Evolutionary conservation across 1,140 invertebrate genomes (phyloP), one percentile per base, ranked within the genome.

Genomic region (Akabosia matsudoensis): DNA sequence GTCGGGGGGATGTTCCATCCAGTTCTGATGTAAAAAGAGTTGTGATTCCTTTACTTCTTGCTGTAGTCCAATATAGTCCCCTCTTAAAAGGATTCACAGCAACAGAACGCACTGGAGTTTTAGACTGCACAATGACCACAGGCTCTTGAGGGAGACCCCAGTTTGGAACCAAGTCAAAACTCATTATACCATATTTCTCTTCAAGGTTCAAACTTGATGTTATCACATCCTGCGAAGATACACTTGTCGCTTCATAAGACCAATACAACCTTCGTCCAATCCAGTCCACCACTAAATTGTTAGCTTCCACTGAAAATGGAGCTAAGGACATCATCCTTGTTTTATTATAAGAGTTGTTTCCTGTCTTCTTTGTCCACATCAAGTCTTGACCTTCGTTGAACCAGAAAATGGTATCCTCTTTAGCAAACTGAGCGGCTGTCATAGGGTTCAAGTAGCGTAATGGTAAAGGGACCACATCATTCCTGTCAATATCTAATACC

Each of bases 261-360:
- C 92, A 93, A 82, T 95, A 97, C 0, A 97, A 84, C 61, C 90
- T 90, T 67, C 92, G 87, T 52, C 90, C 89, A 13, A 97, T 88
- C 95, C 95, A 97, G 84, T 97, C 94, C 13, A 81, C 24, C 1
- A 74, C 45, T 18, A 81, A 72, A 33, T 81, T 74, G 4, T 74
- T 76, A 0, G 78, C 78, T 70, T 77, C 77, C 0, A 33, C 51
- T 67, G 13, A 30, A 30, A 18, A 16, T n/a, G 1, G 16, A n/a
- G 51, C 22, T 24, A 74, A 74, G 52, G 73, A 54, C 24, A 74
- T 13, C 22, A 74, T 33, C 22, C 73, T 33, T 54, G 45, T 28
- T 31, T 74, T 74, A n/a, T 74, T 74, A 26, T 7, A 45, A 16
- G 28, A 34, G 22, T 10, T 18, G 67, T 10, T 4, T 10, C 22